Evolutionary conservation across 2,113 vertebrate species (phyloP), one percentile per base, ranked within the genome.

Genomic region (Mixornis gularis): DNA sequence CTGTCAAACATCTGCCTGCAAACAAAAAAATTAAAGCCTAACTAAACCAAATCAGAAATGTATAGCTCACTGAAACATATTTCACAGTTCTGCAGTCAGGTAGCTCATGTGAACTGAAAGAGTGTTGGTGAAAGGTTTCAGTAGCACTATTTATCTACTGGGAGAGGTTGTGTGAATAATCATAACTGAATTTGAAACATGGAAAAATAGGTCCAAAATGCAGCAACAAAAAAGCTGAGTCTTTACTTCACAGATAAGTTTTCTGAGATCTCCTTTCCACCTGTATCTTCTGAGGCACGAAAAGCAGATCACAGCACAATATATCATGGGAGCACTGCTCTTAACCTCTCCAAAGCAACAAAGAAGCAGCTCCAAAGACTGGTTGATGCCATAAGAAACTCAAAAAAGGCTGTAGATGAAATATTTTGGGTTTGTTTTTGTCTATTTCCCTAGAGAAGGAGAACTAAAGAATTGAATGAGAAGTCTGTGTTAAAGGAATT

Each of bases 61-160:
- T 29, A 26, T 32, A 2, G 0, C 20, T 81, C 34, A 30, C 8
- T 79, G 56, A 81, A 80, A 68, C 0, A 0, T 0, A 68, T 53
- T 24, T 84, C 44, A 52, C 16, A 66, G 43, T 71, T 92, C 60
- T 90, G 30, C 51, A 70, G 17, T n/a, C 52, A 36, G 19, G 36
- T 41, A 58, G 15, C 7, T 84, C 3, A 2, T 13, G 19, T 58
- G 27, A 74, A 32, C 60, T 44, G 38, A 9, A 66, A 48, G n/a
- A 70, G 18, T 25, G 16, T 21, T 68, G 9, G 41, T 32, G 34
- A 66, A 59, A 91, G 6, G 7, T 56, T 83, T 65, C 64, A 83
- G 11, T 2, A 71, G 24, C 16, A 72, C 32, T 69, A 3, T 17
- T 68, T 46, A 49, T 32, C 17, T 48, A 1, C 14, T 40, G 38